Evolutionary conservation across 2,888 invertebrate genomes (phyloP).

Genomic region (Ceriagrion tenellum): DNA sequence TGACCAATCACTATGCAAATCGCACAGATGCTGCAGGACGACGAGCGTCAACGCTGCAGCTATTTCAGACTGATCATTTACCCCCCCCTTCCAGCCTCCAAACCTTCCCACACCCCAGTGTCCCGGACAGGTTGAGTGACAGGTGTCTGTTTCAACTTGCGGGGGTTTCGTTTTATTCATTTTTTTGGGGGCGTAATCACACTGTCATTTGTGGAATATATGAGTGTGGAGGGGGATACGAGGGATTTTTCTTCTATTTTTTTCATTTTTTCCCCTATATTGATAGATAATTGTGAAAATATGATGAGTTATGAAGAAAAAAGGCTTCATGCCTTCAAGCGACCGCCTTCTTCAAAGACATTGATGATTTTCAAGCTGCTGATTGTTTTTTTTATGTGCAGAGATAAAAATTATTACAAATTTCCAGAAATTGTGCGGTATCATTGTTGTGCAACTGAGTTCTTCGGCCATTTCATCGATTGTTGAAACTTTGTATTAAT

Average conservation of each 20-base stretch:
- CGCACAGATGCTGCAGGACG: background rate
- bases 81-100: background rate
- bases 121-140: background rate
- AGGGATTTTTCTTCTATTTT: background rate
- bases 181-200: background rate
- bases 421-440: too few species aligned
- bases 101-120: background rate
- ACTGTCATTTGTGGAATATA: background rate
- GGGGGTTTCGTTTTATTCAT: background rate
- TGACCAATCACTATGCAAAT: conserved; percentile 31
- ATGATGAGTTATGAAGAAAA: too few species aligned
- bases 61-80: conserved; percentile 12
- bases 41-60: background rate
- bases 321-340: too few species aligned
- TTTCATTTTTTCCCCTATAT: too few species aligned
- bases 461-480: too few species aligned
- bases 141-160: background rate
- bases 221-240: background rate
- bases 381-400: too few species aligned
- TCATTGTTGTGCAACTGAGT: too few species aligned
- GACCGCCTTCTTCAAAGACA: too few species aligned
- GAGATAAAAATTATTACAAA: too few species aligned
- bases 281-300: too few species aligned
- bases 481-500: too few species aligned
- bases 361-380: too few species aligned